Evolutionary conservation across 2,797 vertebrate genomes (phyloP).

Genomic region (Sebastes elongatus): DNA sequence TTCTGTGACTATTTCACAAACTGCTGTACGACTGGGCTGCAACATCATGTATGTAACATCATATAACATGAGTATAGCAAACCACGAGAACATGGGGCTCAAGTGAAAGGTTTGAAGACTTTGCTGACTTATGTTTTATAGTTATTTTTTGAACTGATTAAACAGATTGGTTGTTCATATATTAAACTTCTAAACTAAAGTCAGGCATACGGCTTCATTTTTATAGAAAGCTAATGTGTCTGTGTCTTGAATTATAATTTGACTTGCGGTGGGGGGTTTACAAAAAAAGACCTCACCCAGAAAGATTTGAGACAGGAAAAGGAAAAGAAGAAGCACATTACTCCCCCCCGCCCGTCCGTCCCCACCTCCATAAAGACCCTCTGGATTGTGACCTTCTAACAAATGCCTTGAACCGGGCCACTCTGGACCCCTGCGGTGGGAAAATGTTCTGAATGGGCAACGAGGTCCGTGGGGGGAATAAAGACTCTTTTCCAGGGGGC

Average conservation of each 20-base stretch:
- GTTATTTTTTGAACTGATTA: neutral
- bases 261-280: constrained; percentile 12
- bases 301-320: constrained; percentile 44
- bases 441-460: constrained; percentile 76
- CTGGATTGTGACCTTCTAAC: constrained; percentile 68
- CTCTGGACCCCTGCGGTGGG: constrained; percentile 74
- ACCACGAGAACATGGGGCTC: neutral
- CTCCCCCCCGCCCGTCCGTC: constrained; percentile 14
- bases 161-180: neutral
- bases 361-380: constrained; percentile 52
- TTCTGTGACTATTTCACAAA: too few species aligned
- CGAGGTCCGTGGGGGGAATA: constrained; percentile 62
- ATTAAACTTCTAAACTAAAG: neutral
- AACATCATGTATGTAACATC: neutral
- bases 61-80: too few species aligned
- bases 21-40: too few species aligned
- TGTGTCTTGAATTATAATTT: constrained; percentile 56
- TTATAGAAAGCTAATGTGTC: constrained; percentile 29
- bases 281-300: constrained; percentile 6
- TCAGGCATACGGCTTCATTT: constrained; percentile 11
- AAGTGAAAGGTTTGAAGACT: neutral
- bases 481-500: constrained; percentile 53
- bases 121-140: neutral
- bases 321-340: constrained; percentile 23
- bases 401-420: constrained; percentile 59